These are phyloP conservation scores for Tenthredo amoena DNA, from an alignment of 2,888 invertebrate species.

Conservation along the genomic window DNA sequence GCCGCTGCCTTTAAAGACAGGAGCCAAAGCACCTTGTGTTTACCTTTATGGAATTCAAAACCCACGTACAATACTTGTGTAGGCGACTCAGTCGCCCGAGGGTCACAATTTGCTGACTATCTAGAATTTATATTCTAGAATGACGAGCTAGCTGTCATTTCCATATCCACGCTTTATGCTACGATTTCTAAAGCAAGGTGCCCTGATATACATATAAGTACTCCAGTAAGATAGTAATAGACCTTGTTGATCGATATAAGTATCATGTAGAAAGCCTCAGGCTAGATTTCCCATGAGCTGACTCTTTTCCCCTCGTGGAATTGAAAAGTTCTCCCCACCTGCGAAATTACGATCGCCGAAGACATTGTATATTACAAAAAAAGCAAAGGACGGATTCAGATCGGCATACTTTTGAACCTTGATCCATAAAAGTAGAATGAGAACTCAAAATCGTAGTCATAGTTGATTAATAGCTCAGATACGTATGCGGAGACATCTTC, in stretches of 20 bases:
- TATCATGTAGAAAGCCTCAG: background rate
- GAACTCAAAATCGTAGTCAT: background rate
- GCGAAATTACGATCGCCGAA: background rate
- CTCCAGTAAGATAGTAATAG: background rate
- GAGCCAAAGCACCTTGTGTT: constrained; percentile 53
- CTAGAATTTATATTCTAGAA: background rate
- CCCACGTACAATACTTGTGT: constrained; percentile 26
- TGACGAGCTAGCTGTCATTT: constrained; percentile 5
- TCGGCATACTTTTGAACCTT: background rate
- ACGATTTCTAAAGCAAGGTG: background rate
- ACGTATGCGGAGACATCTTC: background rate
- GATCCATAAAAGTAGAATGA: background rate
- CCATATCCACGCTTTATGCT: background rate
- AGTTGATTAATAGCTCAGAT: background rate
- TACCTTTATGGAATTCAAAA: constrained; percentile 34
- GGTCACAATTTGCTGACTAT: constrained; percentile 26
- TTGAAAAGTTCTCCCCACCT: constrained; percentile 4
- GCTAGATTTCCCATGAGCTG: constrained; percentile 42
- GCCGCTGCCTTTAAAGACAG: constrained; percentile 48
- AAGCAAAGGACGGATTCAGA: background rate
- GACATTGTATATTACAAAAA: background rate
- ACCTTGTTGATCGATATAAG: constrained; percentile 20
- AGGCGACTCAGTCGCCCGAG: constrained; percentile 11
- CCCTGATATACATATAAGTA: background rate
- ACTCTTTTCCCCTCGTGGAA: background rate